phyloP scores from a whole-genome alignment of 2,797 vertebrate species.

The Eurystomus glaucurus region DNA sequence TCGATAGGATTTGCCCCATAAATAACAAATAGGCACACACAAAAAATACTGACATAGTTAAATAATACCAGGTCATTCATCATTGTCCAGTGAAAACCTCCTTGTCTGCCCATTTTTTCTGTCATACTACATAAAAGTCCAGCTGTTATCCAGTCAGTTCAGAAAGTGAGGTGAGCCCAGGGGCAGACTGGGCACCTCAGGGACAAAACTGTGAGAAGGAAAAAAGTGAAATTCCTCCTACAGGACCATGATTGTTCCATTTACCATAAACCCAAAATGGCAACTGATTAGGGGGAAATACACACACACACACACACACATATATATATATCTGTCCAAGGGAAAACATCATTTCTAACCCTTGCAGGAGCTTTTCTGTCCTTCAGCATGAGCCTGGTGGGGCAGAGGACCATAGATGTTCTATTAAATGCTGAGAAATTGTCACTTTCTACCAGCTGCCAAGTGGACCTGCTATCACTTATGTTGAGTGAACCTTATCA shows the following conservation, averaged over 20 bases:
- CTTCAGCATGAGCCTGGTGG: neutral
- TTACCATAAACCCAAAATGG: neutral
- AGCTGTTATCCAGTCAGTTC: neutral
- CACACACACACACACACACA: neutral
- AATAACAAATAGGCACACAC: neutral
- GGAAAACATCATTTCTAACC: neutral
- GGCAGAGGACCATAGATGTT: neutral
- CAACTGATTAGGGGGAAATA: neutral
- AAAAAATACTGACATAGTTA: neutral
- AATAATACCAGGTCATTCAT: neutral
- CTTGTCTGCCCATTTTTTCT: neutral
- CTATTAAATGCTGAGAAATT: constrained; percentile 24
- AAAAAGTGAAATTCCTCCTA: neutral
- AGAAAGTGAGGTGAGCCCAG: neutral
- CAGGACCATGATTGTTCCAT: neutral
- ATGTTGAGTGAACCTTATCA: neutral
- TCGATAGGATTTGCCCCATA: neutral
- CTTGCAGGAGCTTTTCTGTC: neutral
- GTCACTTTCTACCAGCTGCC: neutral
- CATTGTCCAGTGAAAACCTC: neutral
- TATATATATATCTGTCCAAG: neutral
- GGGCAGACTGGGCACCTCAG: neutral
- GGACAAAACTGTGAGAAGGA: neutral
- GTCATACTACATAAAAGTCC: neutral
- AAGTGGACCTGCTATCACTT: neutral